Conservation (phyloP, 2,888 invertebrate genomes). For the Parnassius smintheus region DNA sequence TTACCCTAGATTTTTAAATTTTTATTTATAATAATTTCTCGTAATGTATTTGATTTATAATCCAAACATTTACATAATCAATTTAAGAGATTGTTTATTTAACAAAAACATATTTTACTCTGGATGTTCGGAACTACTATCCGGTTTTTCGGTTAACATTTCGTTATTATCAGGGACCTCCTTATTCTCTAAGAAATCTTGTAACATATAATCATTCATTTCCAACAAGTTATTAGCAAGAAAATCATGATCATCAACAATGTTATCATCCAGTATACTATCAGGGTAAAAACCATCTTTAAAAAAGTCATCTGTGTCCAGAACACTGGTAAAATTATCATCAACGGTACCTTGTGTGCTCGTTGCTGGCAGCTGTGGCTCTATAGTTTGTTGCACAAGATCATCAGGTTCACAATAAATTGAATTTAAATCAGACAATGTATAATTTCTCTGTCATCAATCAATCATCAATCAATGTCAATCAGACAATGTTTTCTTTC, state of each 20-base stretch:
- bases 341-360: slow-evolving; percentile 8
- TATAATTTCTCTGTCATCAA: too few species aligned
- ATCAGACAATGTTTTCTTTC: too few species aligned
- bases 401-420: slow-evolving; percentile 52
- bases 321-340: slow-evolving; percentile 12
- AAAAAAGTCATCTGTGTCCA: slow-evolving; percentile 22
- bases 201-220: neutral
- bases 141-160: slow-evolving; percentile 1
- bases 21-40: too few species aligned
- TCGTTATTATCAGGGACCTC: slow-evolving; percentile 14
- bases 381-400: slow-evolving; percentile 27
- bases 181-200: slow-evolving; percentile 12
- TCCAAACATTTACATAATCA: too few species aligned
- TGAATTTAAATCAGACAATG: slow-evolving; percentile 55
- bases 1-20: neutral
- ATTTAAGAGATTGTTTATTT: neutral
- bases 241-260: slow-evolving; percentile 18
- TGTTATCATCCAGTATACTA: slow-evolving; percentile 17
- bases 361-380: slow-evolving; percentile 19
- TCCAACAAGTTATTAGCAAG: slow-evolving; percentile 11
- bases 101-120: slow-evolving; percentile 3
- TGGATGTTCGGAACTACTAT: slow-evolving; percentile 1
- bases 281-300: slow-evolving; percentile 20
- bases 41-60: too few species aligned
- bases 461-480: too few species aligned